Base-by-base conservation (phyloP, 2,113 vertebrate genomes). In the Nothocercus nigrocapillus region DNA sequence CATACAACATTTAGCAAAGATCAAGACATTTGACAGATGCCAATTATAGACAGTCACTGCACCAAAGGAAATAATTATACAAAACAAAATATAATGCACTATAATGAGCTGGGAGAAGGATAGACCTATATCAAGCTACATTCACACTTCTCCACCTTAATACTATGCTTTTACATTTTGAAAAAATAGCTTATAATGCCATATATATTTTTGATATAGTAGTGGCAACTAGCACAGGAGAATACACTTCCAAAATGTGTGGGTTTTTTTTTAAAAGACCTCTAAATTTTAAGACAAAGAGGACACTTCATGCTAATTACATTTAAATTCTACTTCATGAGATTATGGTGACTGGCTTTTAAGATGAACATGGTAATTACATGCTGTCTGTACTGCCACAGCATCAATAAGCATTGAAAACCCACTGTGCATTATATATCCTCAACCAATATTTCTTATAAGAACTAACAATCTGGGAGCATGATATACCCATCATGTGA, bases 401-500 rank as follows among this genome's bases (percentile, higher is more conserved):
- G 61, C 38, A 78, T 9, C 28, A 53, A 5, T 32, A 66, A 27
- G 13, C 1, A 15, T 36, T 64, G 56, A 34, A 69, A 78, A 62
- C 2, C 27, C 2, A 0, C 42, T 69, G 13, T 16, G 21, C 8
- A 9, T 25, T 32, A 51, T 40, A 59, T 5, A 53, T 47, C 25
- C 32, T 82, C 42, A 70, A 53, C 4, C 13, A 51, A 20, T 2
- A 8, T 38, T 63, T 68, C 21, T 47, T 85, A 80, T 25, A 75
- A 74, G 16, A 68, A 49, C 9, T 34, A 77, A 25, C 1, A 87
- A 84, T 58, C 12, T 87, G 22, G 6, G 32, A 66, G 77, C 81
- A 62, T 69, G 34, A 74, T 74, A 82, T 16, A 81, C 7, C 5
- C 19, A 70, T 67, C 7, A 42, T 9, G 74, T 25, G 45, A 38